phyloP scores from a whole-genome alignment of 2,797 vertebrate species.

The Knipowitschia caucasica region DNA sequence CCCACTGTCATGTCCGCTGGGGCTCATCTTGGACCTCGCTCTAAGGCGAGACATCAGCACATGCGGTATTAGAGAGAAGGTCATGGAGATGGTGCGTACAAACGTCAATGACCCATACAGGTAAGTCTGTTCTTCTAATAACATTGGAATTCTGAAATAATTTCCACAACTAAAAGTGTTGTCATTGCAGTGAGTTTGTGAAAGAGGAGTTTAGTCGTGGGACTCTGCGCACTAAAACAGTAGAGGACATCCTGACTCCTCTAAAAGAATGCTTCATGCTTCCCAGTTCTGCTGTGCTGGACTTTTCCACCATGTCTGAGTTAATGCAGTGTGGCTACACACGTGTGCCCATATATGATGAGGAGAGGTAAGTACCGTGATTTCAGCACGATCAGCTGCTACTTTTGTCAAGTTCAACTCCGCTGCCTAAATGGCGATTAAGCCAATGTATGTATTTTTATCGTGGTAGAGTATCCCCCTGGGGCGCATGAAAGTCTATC shows the following conservation, averaged over 20 bases:
- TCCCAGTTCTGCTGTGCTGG: conserved; percentile 78
- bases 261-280: conserved; percentile 92
- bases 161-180: conserved; percentile 4
- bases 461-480: too few species aligned
- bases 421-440: too few species aligned
- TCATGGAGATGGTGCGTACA: conserved; percentile 82
- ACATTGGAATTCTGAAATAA: too few species aligned
- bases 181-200: conserved; percentile 78
- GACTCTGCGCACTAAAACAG: conserved; percentile 82
- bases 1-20: conserved; percentile 82
- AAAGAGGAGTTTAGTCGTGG: conserved; percentile 87
- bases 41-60: conserved; percentile 78
- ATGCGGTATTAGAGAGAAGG: conserved; percentile 74
- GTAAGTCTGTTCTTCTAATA: conserved; percentile 19
- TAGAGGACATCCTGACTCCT: conserved; percentile 88
- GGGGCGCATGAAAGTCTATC: too few species aligned
- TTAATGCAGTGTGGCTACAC: conserved; percentile 94
- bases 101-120: conserved; percentile 84
- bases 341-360: conserved; percentile 89
- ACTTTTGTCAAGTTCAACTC: too few species aligned
- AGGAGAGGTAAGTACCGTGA: conserved; percentile 78
- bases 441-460: too few species aligned
- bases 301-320: conserved; percentile 88
- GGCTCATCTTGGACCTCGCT: conserved; percentile 81
- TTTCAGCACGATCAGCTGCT: too few species aligned